Percentiles rank a stretch among this genome's conserved stretches.
Conservation (phyloP, 2,888 invertebrate species). For the Physocephala rufipes region DNA sequence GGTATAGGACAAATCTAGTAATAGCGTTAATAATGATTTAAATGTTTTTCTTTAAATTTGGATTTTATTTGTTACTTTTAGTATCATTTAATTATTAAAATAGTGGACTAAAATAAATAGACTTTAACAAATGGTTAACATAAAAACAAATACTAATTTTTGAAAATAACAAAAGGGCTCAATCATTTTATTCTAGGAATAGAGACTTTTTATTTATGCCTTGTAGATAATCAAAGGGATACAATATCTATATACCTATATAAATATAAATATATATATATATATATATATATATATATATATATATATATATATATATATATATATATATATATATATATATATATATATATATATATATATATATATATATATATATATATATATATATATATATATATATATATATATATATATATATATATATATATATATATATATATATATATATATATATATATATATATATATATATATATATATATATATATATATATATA, state of each 20-base stretch:
- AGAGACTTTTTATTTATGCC: background rate
- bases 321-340: slow-evolving; percentile 19
- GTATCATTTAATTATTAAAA: no score
- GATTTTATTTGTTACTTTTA: no score
- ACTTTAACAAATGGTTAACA: no score
- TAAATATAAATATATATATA: slow-evolving; percentile 4
- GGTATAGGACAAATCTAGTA: no score
- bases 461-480: slow-evolving; percentile 8
- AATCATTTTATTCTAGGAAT: no score
- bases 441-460: slow-evolving; percentile 29
- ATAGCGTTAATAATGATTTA: no score
- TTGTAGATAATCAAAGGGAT: no score
- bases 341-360: slow-evolving; percentile 29
- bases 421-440: slow-evolving; percentile 23
- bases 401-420: slow-evolving; percentile 21
- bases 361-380: slow-evolving; percentile 7
- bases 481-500: slow-evolving; percentile 31
- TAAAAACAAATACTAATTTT: no score
- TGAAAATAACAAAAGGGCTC: no score
- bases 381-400: slow-evolving; percentile 29
- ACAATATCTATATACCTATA: background rate
- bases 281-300: slow-evolving; percentile 29
- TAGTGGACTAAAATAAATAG: no score
- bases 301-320: slow-evolving; percentile 25
- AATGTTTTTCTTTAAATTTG: no score